phyloP scores from a whole-genome alignment of 2,113 vertebrate species.

The Polypterus bichir region DNA sequence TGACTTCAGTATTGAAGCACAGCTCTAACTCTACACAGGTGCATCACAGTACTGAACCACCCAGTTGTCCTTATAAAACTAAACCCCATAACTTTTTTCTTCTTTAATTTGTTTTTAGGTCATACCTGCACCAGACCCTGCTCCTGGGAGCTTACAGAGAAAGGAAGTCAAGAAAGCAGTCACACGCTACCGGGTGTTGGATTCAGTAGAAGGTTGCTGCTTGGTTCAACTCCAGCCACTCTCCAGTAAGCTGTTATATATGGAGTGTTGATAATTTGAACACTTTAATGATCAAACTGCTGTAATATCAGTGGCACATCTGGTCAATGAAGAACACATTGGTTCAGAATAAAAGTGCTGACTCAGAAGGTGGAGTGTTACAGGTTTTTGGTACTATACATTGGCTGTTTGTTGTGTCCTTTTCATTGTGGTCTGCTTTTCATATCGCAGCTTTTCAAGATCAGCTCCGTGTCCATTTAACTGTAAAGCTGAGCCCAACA shows the following conservation, averaged over 20 bases:
- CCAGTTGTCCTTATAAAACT: background rate
- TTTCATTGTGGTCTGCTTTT: too few species aligned
- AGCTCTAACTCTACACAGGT: background rate
- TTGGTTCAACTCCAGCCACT: constrained; percentile 53
- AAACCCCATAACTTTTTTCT: background rate
- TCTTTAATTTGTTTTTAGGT: constrained; percentile 27
- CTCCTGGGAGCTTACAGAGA: constrained; percentile 30
- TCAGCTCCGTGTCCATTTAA: constrained; percentile 47
- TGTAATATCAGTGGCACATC: too few species aligned
- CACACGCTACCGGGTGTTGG: constrained; percentile 42
- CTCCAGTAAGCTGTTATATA: constrained; percentile 3
- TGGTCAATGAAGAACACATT: too few species aligned
- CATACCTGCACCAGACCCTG: constrained; percentile 32
- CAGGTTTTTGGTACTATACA: too few species aligned
- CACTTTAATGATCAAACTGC: too few species aligned
- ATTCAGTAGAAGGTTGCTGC: constrained; percentile 25
- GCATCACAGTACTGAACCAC: background rate
- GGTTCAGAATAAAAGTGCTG: too few species aligned
- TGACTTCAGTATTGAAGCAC: background rate
- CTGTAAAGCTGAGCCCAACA: constrained; percentile 37
- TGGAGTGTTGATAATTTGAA: too few species aligned
- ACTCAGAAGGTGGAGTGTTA: too few species aligned
- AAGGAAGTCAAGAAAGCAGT: constrained; percentile 44
- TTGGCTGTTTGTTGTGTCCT: too few species aligned
- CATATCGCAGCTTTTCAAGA: constrained; percentile 34